Base-by-base conservation (phyloP, 2,888 invertebrate species). In the Dermolepida albohirtum region DNA sequence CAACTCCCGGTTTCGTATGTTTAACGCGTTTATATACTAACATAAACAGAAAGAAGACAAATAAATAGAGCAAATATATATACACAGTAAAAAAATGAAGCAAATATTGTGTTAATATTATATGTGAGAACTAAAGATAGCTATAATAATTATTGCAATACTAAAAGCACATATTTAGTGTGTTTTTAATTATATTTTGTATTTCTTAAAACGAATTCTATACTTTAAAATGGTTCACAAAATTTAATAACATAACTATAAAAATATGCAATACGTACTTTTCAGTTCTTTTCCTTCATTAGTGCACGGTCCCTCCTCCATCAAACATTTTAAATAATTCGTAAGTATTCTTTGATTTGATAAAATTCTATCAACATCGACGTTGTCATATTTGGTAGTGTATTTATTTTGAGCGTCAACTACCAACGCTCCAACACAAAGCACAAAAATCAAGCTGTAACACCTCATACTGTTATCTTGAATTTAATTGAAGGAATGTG, bases 311-410 rank as follows among this genome's bases (percentile, higher is more conserved):
- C 88, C 88, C 73, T 87, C 85, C 5, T 87, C 89, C 82, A 89
- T 82, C 78, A 89, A 78, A 74, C 89, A 89, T 74, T 86, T 86
- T 73, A 89, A 86, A 77, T 89, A 89, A 78, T 86, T 87, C n/a
- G 84, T 84, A 7, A 89, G 82, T 16, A 89, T 84, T 27, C 88
- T 81, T 41, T 84, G 82, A 76, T 89, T 89, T 62, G 79, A 78
- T 49, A 89, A 80, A 72, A 89, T 87, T 67, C 82, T 83, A 68
- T 89, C 88, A 12, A 89, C 82, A 75, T 89, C 86, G 52, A 89
- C 80, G 72, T 86, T 85, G 76, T 87, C 87, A 75, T 86, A 88
- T 78, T 86, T 86, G 66, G 75, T 83, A 7, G 85, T 81, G 78
- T 87, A 85, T 71, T 77, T 80, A 47, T 75, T 75, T 34, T 78